Evolutionary conservation across 2,888 invertebrate genomes (phyloP).

Genomic region (Xanthia icteritia): DNA sequence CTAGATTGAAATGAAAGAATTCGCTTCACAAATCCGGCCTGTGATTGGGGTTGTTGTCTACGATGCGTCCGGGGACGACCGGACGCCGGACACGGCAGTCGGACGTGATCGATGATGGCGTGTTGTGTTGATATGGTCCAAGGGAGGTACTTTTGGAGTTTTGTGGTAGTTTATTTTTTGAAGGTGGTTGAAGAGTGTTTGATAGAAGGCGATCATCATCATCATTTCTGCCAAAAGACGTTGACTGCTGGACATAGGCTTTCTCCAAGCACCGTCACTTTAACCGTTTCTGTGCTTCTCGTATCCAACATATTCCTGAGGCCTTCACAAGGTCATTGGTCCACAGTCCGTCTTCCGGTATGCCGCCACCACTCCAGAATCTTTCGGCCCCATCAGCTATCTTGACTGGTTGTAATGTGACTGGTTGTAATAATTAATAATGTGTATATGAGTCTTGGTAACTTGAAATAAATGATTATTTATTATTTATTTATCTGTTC

Average conservation of each 20-base stretch:
- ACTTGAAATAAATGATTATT: too few species aligned
- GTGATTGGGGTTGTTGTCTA: slow-evolving; percentile 63
- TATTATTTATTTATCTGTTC: too few species aligned
- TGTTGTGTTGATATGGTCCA: not conserved
- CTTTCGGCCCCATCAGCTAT: too few species aligned
- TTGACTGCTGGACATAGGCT: not conserved
- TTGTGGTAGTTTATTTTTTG: not conserved
- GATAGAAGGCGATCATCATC: not conserved
- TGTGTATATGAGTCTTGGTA: too few species aligned
- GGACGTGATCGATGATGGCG: slow-evolving; percentile 61
- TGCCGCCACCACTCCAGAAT: too few species aligned
- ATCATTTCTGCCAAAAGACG: not conserved
- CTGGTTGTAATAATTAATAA: too few species aligned
- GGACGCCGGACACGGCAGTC: slow-evolving; percentile 53
- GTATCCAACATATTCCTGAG: not conserved
- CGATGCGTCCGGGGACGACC: slow-evolving; percentile 57
- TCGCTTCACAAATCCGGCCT: slow-evolving; percentile 54
- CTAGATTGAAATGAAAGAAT: slow-evolving; percentile 53
- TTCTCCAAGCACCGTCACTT: not conserved
- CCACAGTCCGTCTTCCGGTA: not conserved
- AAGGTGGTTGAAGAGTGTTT: not conserved
- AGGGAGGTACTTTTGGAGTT: not conserved
- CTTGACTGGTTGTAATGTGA: too few species aligned
- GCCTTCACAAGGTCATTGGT: not conserved
- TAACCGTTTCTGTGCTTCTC: not conserved